Evolutionary conservation across 2,113 vertebrate species (phyloP), one percentile per base, ranked within the genome.

Genomic region (Puma concolor): DNA sequence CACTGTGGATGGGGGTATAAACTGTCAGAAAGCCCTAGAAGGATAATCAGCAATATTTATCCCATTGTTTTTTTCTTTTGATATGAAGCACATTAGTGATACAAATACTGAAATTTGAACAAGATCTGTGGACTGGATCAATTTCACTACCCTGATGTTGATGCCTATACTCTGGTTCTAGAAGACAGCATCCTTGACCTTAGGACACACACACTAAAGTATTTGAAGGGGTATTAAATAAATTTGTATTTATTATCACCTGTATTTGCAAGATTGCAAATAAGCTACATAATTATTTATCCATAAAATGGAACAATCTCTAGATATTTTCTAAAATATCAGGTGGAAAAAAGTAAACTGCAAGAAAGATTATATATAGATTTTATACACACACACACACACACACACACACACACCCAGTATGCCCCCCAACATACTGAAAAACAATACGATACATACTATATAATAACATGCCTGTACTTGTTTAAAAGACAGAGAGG

Each of bases 61-160:
- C 60, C 60, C 88, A n/a, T 29, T 44, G 44, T 44, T 15, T 76
- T 87, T 67, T 52, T 77, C n/a, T 63, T 77, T 81, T 93, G 17
- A 41, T 60, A 69, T 19, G 38, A 76, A 60, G 38, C 21, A 81
- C 9, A 36, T 23, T 17, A 33, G 11, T 87, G 29, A 69, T 5
- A 41, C 27, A 48, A 74, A 27, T 13, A 57, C 27, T 54, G 25
- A 63, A 44, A 52, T 74, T 27, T 31, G 9, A 63, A 2, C n/a
- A 15, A 48, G 31, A 44, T 38, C n/a, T 44, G 8, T 14, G 36
- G 52, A 6, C 1, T 13, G 12, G 33, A 57, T 27, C 71, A 27
- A 52, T 36, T 31, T 71, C 79, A 54, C n/a, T 19, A 57, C 63
- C 52, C 31, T 74, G 4, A 33, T 23, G 23, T 5, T 69, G 36